These are phyloP conservation scores for Choloepus didactylus DNA, from an alignment of 2,797 vertebrate genomes.

Conservation along the genomic window DNA sequence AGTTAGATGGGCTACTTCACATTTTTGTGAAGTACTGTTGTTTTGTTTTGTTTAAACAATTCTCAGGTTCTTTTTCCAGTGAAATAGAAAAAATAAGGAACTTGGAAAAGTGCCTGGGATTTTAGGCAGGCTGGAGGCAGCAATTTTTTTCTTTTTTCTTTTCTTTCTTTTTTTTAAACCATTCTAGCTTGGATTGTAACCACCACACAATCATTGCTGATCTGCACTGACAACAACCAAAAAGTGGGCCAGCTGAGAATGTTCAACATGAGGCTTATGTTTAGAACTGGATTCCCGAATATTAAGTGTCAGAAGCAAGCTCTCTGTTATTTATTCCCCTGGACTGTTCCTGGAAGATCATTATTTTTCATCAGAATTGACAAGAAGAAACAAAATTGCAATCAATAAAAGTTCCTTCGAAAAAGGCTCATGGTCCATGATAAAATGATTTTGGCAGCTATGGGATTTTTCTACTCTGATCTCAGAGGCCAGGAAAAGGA, in stretches of 20 bases:
- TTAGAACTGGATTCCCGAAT: slow-evolving; percentile 54
- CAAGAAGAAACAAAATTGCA: slow-evolving; percentile 73
- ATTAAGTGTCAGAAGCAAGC: slow-evolving; percentile 64
- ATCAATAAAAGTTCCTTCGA: slow-evolving; percentile 75
- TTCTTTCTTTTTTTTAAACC: background rate
- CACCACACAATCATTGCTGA: background rate
- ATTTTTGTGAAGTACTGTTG: background rate
- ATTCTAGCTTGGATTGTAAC: background rate
- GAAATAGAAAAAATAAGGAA: background rate
- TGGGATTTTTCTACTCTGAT: background rate
- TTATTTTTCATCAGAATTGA: slow-evolving; percentile 78
- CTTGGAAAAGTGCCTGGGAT: slow-evolving; percentile 20
- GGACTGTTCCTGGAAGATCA: slow-evolving; percentile 75
- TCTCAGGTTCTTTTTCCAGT: slow-evolving; percentile 5
- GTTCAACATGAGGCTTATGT: background rate
- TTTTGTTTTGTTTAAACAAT: slow-evolving; percentile 53
- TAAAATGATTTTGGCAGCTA: slow-evolving; percentile 42
- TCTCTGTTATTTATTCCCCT: slow-evolving; percentile 67
- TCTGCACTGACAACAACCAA: background rate
- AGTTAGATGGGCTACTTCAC: background rate
- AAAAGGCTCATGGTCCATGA: slow-evolving; percentile 31
- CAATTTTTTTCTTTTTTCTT: background rate
- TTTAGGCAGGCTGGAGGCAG: slow-evolving; percentile 28
- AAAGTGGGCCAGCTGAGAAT: slow-evolving; percentile 3
- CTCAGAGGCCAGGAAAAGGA: background rate